Percentiles rank a stretch among this genome's conserved stretches.
Evolutionary conservation across 2,113 vertebrate species (phyloP).

Genomic region (Perca fluviatilis): DNA sequence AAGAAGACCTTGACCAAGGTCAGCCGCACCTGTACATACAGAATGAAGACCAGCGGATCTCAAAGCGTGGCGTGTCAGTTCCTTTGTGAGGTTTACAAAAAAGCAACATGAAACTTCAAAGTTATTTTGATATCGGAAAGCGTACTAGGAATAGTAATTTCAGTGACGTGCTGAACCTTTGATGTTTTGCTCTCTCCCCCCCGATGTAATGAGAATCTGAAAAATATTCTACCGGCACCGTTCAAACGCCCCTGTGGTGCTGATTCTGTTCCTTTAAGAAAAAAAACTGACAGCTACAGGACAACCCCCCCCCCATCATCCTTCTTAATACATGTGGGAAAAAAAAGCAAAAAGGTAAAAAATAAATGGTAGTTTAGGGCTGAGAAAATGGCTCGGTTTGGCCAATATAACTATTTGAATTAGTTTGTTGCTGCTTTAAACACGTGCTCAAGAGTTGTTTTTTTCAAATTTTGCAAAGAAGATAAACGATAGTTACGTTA

Average conservation of each 20-base stretch:
- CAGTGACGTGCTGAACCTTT: constrained; percentile 75
- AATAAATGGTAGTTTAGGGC: neutral
- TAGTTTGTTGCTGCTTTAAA: neutral
- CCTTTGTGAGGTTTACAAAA: constrained; percentile 76
- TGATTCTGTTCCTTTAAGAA: constrained; percentile 36
- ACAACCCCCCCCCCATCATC: neutral
- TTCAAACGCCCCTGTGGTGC: constrained; percentile 54
- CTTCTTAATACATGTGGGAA: neutral
- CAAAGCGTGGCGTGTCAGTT: constrained; percentile 56
- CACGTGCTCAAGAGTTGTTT: neutral
- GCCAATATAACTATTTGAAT: neutral
- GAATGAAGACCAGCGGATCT: constrained; percentile 66
- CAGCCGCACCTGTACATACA: constrained; percentile 72
- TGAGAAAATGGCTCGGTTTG: neutral
- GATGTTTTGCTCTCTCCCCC: constrained; percentile 62
- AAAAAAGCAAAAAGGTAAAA: too few relatives aligned
- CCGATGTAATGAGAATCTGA: constrained; percentile 69
- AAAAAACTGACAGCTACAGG: constrained; percentile 25
- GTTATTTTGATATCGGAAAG: constrained; percentile 79
- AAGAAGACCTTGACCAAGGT: constrained; percentile 74
- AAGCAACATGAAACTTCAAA: constrained; percentile 80
- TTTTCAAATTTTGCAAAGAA: neutral
- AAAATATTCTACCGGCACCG: constrained; percentile 41
- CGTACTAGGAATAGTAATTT: constrained; percentile 75
- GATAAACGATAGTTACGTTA: too few relatives aligned